Base-by-base conservation (phyloP, 2,113 vertebrate species). In the Promerops cafer region DNA sequence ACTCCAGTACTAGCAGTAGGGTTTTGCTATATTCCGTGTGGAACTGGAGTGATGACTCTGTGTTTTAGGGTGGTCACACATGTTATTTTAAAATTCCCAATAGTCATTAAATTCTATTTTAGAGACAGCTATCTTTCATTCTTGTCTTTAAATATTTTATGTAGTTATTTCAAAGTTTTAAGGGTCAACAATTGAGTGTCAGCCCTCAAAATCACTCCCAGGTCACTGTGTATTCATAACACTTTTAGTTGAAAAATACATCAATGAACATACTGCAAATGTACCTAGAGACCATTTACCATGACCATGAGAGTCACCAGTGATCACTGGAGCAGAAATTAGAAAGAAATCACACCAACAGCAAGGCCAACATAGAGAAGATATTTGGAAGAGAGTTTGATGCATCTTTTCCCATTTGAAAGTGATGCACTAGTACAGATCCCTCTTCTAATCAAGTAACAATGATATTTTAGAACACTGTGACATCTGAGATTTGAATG, bases 141-240 rank as follows among this genome's bases (percentile, higher is more conserved):
- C 42, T 17, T 59, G 9, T 83, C 39, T 94, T 93, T 83, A 92
- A 90, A 81, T 88, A 89, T 83, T 93, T 86, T 63, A 86, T 77
- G 47, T n/a, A 63, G 72, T 86, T 93, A 70, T 93, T 94, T 74
- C 76, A 81, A 80, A 77, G 47, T 92, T 96, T 90, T 83, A 89
- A 88, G 89, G 86, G 92, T 94, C 90, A 92, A 45, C 23, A 95
- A 71, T 59, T 70, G 45, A 88, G 21, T 49, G 54, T 69, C 54
- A 77, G 16, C 45, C 83, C 47, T 94, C 83, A 77, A 86, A 90
- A 90, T 80, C 47, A 86, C 86, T 95, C 79, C 68, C 66, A 94
- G 79, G 71, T 93, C 87, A 79, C 70, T 89, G 52, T 83, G 76
- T 26, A 87, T 82, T 91, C 69, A 49, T 90, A 76, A 39, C 22